Percentiles rank a stretch among this genome's conserved stretches.
These are phyloP conservation scores for Palythoa grandis DNA, from an alignment of 92 coral and sea anemone species.

Conservation along the genomic window DNA sequence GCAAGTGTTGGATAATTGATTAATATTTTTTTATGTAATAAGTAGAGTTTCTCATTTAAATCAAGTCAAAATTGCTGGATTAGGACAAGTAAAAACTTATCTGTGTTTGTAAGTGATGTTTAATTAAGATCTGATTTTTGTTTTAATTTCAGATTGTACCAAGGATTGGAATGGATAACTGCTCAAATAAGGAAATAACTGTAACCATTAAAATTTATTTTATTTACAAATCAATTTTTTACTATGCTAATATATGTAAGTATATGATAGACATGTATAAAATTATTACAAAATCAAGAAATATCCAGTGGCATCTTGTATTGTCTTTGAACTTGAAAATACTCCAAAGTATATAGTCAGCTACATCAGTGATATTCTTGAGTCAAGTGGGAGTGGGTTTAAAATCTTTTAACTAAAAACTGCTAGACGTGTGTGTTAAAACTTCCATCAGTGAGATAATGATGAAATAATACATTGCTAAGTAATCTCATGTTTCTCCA, in stretches of 20 bases:
- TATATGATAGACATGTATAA: neutral
- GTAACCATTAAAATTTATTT: slow-evolving; percentile 24
- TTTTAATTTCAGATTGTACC: slow-evolving; percentile 73
- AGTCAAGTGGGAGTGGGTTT: neutral
- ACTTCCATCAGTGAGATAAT: too few species aligned
- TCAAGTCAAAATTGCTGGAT: neutral
- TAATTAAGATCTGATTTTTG: neutral
- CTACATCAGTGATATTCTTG: neutral
- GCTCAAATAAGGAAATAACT: slow-evolving; percentile 83
- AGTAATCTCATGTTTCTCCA: too few species aligned
- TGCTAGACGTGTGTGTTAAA: neutral
- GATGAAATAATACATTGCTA: too few species aligned
- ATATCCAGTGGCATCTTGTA: neutral
- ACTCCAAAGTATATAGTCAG: neutral
- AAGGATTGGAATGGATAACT: slow-evolving; percentile 97
- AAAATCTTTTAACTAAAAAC: neutral
- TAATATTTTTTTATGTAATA: too few species aligned
- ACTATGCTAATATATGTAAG: slow-evolving; percentile 15
- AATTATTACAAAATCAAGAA: slow-evolving; percentile 1
- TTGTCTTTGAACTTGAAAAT: neutral
- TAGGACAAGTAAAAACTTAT: neutral
- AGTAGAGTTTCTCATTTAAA: too few species aligned
- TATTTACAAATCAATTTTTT: slow-evolving; percentile 37
- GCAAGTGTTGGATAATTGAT: too few species aligned
- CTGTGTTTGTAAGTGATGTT: neutral